phyloP scores from a whole-genome alignment of 2,888 invertebrate genomes.

The Nemapogon koenigi region DNA sequence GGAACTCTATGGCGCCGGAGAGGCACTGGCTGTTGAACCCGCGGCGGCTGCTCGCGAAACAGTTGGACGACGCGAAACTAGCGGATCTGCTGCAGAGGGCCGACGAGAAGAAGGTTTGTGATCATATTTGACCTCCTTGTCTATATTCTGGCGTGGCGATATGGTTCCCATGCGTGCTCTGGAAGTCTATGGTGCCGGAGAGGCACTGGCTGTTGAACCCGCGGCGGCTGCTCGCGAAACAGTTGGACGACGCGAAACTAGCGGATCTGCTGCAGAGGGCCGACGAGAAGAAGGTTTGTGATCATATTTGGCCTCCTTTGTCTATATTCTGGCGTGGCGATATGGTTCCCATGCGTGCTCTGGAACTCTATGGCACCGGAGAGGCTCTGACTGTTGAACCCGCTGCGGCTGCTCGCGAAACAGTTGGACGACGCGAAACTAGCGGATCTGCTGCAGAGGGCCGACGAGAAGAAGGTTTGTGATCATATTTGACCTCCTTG shows the following conservation, averaged over 20 bases:
- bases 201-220: constrained; percentile 94
- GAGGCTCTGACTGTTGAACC: constrained; percentile 92
- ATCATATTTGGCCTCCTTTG: too few relatives aligned
- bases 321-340: constrained; percentile 89
- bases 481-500: too few relatives aligned
- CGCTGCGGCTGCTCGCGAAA: constrained; percentile 80
- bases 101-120: constrained; percentile 51
- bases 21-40: constrained; percentile 94
- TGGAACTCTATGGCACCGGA: constrained; percentile 97
- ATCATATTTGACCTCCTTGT: too few relatives aligned
- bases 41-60: constrained; percentile 77
- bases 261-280: constrained; percentile 39
- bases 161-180: constrained; percentile 95
- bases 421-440: constrained; percentile 66
- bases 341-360: constrained; percentile 95
- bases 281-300: constrained; percentile 51
- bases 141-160: constrained; percentile 92
- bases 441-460: constrained; percentile 38
- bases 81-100: constrained; percentile 38
- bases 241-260: constrained; percentile 64
- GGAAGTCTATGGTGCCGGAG: constrained; percentile 95
- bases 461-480: constrained; percentile 49
- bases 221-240: constrained; percentile 77
- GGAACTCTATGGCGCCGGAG: constrained; percentile 95
- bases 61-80: constrained; percentile 64